Conservation (phyloP, 1,140 invertebrate genomes). For the Aphelinus certus region DNA sequence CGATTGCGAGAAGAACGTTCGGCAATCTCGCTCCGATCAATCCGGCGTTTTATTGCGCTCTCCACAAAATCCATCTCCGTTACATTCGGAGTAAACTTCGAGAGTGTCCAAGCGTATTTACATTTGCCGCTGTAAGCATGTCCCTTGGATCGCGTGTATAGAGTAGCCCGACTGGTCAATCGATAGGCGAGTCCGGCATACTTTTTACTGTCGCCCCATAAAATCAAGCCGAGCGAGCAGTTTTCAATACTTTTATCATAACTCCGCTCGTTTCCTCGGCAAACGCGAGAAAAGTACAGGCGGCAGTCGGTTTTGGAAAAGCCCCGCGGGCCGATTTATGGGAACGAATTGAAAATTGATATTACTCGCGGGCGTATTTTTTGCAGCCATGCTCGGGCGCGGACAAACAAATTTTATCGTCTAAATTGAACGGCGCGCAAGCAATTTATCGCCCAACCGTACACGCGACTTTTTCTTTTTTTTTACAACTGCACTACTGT, state of each 20-base stretch:
- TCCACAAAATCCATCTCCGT: no score
- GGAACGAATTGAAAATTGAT: slow-evolving; percentile 16
- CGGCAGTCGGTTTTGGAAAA: neutral
- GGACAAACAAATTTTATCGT: slow-evolving; percentile 38
- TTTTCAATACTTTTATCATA: slow-evolving; percentile 36
- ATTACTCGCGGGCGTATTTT: neutral
- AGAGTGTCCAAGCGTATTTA: no score
- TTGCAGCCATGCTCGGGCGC: neutral
- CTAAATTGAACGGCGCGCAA: slow-evolving; percentile 14
- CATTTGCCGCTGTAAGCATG: no score
- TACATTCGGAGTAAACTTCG: no score
- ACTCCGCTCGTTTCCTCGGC: neutral
- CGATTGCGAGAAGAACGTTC: no score
- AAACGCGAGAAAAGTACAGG: no score
- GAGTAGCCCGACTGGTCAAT: no score
- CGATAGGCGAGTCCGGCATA: neutral
- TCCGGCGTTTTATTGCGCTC: no score
- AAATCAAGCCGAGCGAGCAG: slow-evolving; percentile 8
- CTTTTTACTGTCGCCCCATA: slow-evolving; percentile 25
- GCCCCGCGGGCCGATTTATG: neutral
- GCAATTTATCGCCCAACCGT: slow-evolving; percentile 17
- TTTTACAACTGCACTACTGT: no score
- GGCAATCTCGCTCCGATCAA: no score
- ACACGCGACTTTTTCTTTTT: neutral
- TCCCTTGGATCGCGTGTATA: no score